Evolutionary conservation across 2,888 invertebrate genomes (phyloP).

Genomic region (Nomada ruficornis): DNA sequence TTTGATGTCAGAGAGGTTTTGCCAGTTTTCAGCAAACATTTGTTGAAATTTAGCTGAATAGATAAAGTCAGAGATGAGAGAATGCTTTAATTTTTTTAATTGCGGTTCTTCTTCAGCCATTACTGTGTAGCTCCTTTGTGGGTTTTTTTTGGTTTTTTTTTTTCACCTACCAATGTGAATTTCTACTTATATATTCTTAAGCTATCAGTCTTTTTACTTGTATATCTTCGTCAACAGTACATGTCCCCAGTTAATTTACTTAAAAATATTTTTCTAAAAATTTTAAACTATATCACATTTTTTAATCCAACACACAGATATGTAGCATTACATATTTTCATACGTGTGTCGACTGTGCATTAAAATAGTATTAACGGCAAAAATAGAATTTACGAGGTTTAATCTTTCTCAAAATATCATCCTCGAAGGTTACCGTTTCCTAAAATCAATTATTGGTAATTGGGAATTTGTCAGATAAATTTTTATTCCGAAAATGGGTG

Average conservation of each 20-base stretch:
- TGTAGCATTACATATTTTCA: constrained; percentile 24
- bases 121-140: constrained; percentile 25
- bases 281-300: constrained; percentile 58
- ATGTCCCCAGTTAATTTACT: constrained; percentile 23
- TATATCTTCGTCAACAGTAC: constrained; percentile 17
- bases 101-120: constrained; percentile 73
- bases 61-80: constrained; percentile 77
- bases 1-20: constrained; percentile 82
- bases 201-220: constrained; percentile 54
- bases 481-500: constrained; percentile 3
- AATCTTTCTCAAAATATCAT: constrained; percentile 40
- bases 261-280: constrained; percentile 33
- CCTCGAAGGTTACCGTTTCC: constrained; percentile 40
- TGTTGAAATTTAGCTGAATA: constrained; percentile 68
- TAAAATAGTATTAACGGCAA: constrained; percentile 15
- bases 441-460: constrained; percentile 10
- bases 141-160: neutral
- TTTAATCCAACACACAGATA: constrained; percentile 29
- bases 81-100: constrained; percentile 73
- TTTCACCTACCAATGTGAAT: neutral
- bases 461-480: constrained; percentile 17
- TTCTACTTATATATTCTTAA: constrained; percentile 31
- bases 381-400: constrained; percentile 11
- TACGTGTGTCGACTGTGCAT: constrained; percentile 1
- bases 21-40: constrained; percentile 84